These are phyloP conservation scores for Dryadula phaetusa DNA, from an alignment of 2,888 invertebrate species.

Conservation along the genomic window DNA sequence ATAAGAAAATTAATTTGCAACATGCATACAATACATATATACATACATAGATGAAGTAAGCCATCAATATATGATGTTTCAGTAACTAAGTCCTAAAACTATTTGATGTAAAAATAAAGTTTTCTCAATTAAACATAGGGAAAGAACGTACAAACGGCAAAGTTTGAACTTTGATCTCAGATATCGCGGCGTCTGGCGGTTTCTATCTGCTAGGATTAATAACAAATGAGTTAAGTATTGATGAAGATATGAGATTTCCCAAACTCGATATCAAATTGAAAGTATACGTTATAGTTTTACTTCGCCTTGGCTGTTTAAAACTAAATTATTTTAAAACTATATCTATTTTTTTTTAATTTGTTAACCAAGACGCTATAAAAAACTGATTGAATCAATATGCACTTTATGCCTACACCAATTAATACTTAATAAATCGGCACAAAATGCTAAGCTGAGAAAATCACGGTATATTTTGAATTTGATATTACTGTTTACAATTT, in stretches of 20 bases:
- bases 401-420: too few relatives aligned
- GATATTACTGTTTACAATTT: too few relatives aligned
- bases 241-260: slow-evolving; percentile 53
- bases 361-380: too few relatives aligned
- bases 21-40: background rate
- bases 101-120: slow-evolving; percentile 65
- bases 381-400: background rate
- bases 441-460: too few relatives aligned
- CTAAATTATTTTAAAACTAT: background rate
- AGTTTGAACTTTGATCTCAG: slow-evolving; percentile 72
- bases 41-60: background rate
- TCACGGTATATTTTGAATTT: too few relatives aligned
- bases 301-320: background rate
- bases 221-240: slow-evolving; percentile 62
- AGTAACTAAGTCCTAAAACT: slow-evolving; percentile 61
- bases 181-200: slow-evolving; percentile 73
- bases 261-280: slow-evolving; percentile 45
- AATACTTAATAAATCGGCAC: too few relatives aligned
- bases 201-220: slow-evolving; percentile 68
- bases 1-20: too few relatives aligned
- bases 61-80: slow-evolving; percentile 9
- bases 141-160: slow-evolving; percentile 64
- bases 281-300: slow-evolving; percentile 24
- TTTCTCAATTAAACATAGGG: slow-evolving; percentile 72
- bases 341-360: background rate